phyloP scores from a whole-genome alignment of 1,140 invertebrate species.

The Chrysomallon squamiferum region DNA sequence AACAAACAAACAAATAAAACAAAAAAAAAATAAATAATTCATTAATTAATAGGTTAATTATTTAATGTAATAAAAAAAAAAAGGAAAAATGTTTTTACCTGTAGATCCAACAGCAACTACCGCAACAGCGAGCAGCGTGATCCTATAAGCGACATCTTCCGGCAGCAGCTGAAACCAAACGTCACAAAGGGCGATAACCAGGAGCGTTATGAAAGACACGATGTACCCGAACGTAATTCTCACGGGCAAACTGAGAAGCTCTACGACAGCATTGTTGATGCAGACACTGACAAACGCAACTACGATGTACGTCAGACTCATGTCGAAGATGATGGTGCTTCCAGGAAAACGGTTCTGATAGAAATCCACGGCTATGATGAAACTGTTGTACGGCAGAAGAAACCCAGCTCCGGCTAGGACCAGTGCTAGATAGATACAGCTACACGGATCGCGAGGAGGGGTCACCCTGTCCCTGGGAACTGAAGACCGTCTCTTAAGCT shows the following conservation, averaged over 20 bases:
- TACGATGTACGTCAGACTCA: conserved; percentile 88
- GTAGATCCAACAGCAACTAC: conserved; percentile 88
- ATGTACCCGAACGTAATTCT: conserved; percentile 88
- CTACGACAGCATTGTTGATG: conserved; percentile 84
- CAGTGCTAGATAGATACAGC: conserved; percentile 80
- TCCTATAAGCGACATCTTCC: conserved; percentile 75
- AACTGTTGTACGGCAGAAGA: conserved; percentile 89
- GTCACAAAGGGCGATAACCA: conserved; percentile 84
- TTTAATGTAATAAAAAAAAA: too few species aligned
- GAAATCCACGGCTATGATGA: conserved; percentile 89
- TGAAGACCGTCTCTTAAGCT: conserved; percentile 9
- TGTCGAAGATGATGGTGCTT: conserved; percentile 87
- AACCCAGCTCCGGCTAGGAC: conserved; percentile 88
- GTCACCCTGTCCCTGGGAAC: conserved; percentile 8
- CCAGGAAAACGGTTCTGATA: conserved; percentile 84
- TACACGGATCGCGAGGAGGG: conserved; percentile 64
- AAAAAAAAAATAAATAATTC: too few species aligned
- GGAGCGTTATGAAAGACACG: conserved; percentile 79
- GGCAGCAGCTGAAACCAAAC: conserved; percentile 82
- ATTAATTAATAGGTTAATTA: too few species aligned
- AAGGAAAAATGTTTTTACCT: too few species aligned
- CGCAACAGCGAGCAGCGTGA: conserved; percentile 83
- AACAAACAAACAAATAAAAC: too few species aligned
- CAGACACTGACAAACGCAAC: conserved; percentile 86
- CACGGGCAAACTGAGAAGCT: conserved; percentile 80